Conservation (phyloP, 2,888 invertebrate genomes). For the Lydus trimaculatus region DNA sequence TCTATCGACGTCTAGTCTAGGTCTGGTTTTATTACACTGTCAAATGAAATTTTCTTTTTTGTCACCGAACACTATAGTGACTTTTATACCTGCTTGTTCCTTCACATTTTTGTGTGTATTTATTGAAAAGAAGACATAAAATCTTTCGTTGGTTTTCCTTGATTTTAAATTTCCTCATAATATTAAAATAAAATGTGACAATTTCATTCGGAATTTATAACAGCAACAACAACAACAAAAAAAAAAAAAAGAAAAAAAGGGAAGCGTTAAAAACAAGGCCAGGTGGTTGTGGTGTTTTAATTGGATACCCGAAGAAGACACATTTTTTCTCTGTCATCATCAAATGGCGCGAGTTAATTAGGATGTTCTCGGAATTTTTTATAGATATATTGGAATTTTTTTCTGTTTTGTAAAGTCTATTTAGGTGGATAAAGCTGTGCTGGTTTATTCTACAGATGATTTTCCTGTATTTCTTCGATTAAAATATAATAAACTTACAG, state of each 20-base stretch:
- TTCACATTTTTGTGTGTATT: constrained; percentile 1
- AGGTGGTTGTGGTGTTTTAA: constrained; percentile 37
- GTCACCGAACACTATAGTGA: neutral
- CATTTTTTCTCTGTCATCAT: constrained; percentile 26
- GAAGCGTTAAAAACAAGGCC: constrained; percentile 28
- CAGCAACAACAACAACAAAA: neutral
- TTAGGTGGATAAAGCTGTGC: neutral
- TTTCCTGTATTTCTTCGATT: neutral
- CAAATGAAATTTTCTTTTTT: constrained; percentile 3
- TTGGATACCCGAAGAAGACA: constrained; percentile 33
- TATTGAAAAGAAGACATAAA: constrained; percentile 17
- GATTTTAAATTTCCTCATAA: constrained; percentile 19
- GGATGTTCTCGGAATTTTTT: constrained; percentile 28
- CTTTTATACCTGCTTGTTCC: constrained; percentile 4
- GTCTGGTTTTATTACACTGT: constrained; percentile 10
- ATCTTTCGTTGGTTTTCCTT: constrained; percentile 10
- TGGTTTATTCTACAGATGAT: neutral
- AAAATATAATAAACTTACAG: neutral
- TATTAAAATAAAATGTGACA: constrained; percentile 33
- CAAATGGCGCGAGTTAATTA: constrained; percentile 24
- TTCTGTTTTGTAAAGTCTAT: neutral
- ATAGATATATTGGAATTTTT: constrained; percentile 9
- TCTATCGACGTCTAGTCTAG: neutral
- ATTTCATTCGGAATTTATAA: constrained; percentile 29
- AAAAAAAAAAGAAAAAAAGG: neutral